Percentiles rank a stretch among this genome's conserved stretches.
These are phyloP conservation scores for Exocentrus adspersus DNA, from an alignment of 2,888 invertebrate species.

Conservation along the genomic window DNA sequence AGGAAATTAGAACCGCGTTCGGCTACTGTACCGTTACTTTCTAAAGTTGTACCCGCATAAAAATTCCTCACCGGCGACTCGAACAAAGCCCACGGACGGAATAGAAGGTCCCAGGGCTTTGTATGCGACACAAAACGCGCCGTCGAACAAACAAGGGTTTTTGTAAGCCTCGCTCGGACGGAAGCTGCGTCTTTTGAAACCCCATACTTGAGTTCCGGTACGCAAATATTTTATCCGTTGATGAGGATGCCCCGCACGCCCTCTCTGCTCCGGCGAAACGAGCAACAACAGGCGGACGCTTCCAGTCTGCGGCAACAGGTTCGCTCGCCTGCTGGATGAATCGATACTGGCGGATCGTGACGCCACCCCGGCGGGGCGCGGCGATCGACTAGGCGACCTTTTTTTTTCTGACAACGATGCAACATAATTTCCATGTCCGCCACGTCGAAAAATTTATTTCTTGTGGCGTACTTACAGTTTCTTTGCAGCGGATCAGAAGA, in stretches of 20 bases:
- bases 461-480: conserved; percentile 16
- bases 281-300: neutral
- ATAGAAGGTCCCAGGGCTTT: neutral
- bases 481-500: neutral
- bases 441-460: neutral
- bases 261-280: neutral
- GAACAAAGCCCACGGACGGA: neutral
- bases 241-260: neutral
- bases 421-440: neutral
- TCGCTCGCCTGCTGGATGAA: neutral
- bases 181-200: neutral
- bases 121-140: neutral
- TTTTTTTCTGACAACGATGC: neutral
- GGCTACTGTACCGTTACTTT: too few species aligned
- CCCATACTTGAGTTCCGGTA: neutral
- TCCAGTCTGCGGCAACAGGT: conserved; percentile 18
- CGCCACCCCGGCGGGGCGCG: neutral
- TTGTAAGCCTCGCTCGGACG: neutral
- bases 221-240: too few species aligned
- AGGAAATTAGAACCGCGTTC: too few species aligned
- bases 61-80: too few species aligned
- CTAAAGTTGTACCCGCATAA: too few species aligned
- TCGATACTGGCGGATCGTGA: conserved; percentile 1
- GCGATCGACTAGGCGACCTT: too few species aligned
- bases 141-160: neutral